phyloP scores from a whole-genome alignment of 1,140 invertebrate genomes.

The Archivesica marissinica region DNA sequence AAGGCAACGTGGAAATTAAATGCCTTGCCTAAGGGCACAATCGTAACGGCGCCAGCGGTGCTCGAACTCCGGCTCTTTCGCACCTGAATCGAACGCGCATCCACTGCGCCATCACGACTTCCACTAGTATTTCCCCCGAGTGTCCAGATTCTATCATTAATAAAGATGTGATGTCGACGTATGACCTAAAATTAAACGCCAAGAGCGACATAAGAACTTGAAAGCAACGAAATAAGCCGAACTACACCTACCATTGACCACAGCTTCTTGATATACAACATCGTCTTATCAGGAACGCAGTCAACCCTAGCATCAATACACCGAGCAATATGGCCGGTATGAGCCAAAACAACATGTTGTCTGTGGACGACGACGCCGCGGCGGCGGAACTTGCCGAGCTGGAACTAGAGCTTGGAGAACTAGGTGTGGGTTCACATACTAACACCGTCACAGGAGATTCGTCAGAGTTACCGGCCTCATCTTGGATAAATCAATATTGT shows the following conservation, averaged over 20 bases:
- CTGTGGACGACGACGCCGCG: neutral
- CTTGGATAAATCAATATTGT: slow-evolving; percentile 6
- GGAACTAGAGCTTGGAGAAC: neutral
- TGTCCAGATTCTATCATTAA: neutral
- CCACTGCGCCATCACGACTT: neutral
- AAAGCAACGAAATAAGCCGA: too few species aligned
- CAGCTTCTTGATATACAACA: neutral
- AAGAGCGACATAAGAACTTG: neutral
- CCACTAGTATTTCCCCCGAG: neutral
- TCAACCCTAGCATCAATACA: neutral
- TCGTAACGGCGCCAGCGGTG: too few species aligned
- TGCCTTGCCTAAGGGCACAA: too few species aligned
- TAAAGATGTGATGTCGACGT: neutral
- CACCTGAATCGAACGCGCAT: neutral
- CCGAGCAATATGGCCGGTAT: slow-evolving; percentile 28
- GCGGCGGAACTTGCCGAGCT: neutral
- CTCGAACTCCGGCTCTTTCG: neutral
- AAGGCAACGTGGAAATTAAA: too few species aligned
- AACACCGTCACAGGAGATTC: slow-evolving; percentile 21
- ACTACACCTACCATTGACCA: neutral
- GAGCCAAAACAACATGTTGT: slow-evolving; percentile 27
- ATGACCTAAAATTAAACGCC: neutral
- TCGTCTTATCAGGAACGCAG: slow-evolving; percentile 11
- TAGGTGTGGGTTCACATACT: slow-evolving; percentile 22
- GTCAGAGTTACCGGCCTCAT: slow-evolving; percentile 37